Conservation (phyloP, 2,888 invertebrate genomes). For the Protula sp. region DNA sequence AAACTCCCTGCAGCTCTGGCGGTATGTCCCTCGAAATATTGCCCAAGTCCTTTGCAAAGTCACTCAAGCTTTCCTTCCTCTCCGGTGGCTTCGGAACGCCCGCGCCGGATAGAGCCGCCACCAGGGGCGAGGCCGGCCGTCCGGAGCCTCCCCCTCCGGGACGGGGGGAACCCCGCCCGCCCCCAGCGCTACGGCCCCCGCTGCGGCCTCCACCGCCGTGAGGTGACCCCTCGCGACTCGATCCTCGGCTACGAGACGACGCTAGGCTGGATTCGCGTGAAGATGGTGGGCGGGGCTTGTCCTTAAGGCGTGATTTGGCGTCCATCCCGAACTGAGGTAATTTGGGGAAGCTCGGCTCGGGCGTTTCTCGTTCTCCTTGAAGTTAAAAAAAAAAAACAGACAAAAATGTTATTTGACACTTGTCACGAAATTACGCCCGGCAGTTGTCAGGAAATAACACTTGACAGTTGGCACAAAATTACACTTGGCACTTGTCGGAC, state of each 20-base stretch:
- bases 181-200: too few species aligned
- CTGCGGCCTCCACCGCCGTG: neutral
- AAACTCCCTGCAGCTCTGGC: conserved; percentile 62
- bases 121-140: neutral
- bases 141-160: neutral
- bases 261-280: neutral
- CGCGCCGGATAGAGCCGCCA: neutral
- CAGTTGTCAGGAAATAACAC: too few species aligned
- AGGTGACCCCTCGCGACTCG: neutral
- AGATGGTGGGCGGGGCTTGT: neutral
- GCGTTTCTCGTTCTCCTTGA: too few species aligned
- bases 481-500: too few species aligned
- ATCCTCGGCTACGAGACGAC: neutral
- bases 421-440: too few species aligned
- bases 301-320: neutral
- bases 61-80: conserved; percentile 7
- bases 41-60: neutral
- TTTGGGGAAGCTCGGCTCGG: neutral
- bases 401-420: too few species aligned
- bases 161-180: neutral
- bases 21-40: conserved; percentile 25
- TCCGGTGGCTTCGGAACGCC: conserved; percentile 4
- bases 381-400: too few species aligned
- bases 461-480: too few species aligned
- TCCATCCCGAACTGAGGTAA: neutral